These are phyloP conservation scores for Chirona hameri DNA, from an alignment of 2,888 invertebrate species.

Conservation along the genomic window DNA sequence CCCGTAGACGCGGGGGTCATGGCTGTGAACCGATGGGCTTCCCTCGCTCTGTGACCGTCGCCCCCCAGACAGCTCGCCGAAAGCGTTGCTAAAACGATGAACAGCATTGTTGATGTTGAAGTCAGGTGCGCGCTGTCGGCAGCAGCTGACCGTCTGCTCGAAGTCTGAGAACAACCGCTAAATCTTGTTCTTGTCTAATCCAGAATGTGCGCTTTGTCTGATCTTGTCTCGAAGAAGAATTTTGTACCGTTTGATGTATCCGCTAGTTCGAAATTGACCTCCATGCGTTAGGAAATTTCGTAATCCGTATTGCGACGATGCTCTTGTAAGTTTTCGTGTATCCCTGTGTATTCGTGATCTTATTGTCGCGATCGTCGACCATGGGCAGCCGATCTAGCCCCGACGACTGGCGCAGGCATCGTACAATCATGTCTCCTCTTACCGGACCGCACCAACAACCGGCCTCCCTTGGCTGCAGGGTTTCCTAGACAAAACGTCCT, in stretches of 20 bases:
- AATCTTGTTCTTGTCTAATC: not conserved
- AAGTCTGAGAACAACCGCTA: not conserved
- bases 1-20: not conserved
- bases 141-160: not conserved
- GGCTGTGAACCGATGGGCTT: slow-evolving; percentile 13
- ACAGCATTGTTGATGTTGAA: not conserved
- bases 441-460: not conserved
- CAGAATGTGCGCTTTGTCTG: not conserved
- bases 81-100: not conserved
- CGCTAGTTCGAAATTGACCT: not conserved
- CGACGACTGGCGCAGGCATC: not conserved
- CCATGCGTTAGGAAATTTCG: not conserved
- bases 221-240: not conserved
- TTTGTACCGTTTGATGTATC: not conserved
- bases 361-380: not conserved
- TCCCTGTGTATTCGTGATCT: not conserved
- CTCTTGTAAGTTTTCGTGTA: not conserved
- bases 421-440: not conserved
- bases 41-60: not conserved
- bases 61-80: not conserved
- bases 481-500: not conserved
- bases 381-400: not conserved
- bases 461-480: not conserved
- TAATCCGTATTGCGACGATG: not conserved
- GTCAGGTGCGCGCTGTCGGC: not conserved